phyloP scores from a whole-genome alignment of 2,888 invertebrate genomes.

The Scrobipalpa atriplicella region DNA sequence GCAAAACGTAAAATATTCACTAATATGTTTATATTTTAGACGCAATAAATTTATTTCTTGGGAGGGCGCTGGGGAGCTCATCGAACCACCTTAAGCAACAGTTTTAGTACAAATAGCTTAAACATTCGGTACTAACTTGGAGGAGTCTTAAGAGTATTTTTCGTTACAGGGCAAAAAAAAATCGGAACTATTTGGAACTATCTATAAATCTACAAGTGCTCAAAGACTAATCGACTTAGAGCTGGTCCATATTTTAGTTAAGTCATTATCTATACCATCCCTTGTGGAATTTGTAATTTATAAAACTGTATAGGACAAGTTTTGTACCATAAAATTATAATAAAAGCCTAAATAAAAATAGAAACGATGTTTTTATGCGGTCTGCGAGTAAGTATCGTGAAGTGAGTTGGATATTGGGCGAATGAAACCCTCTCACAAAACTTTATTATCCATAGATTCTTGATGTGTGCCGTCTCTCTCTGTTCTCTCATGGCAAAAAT shows the following conservation, averaged over 20 bases:
- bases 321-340: slow-evolving; percentile 63
- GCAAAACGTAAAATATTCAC: no score
- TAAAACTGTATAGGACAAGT: slow-evolving; percentile 68
- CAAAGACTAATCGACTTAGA: slow-evolving; percentile 64
- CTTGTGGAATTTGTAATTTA: slow-evolving; percentile 65
- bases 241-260: slow-evolving; percentile 55
- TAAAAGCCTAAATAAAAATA: slow-evolving; percentile 79
- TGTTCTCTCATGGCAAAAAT: no score
- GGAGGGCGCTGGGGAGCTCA: no score
- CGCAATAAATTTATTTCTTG: no score
- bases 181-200: slow-evolving; percentile 32
- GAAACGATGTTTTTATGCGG: slow-evolving; percentile 65
- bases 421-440: no score
- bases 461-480: no score
- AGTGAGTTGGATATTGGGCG: no score
- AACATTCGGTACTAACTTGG: background rate
- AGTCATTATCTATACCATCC: slow-evolving; percentile 56
- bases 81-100: no score
- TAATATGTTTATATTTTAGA: no score
- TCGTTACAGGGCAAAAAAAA: slow-evolving; percentile 31
- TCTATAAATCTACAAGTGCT: slow-evolving; percentile 63
- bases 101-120: no score
- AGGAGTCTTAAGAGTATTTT: background rate
- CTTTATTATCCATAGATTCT: no score
- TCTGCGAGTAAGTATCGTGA: slow-evolving; percentile 3